These are phyloP conservation scores for Geranospiza caerulescens DNA, from an alignment of 2,797 vertebrate species.

Conservation along the genomic window DNA sequence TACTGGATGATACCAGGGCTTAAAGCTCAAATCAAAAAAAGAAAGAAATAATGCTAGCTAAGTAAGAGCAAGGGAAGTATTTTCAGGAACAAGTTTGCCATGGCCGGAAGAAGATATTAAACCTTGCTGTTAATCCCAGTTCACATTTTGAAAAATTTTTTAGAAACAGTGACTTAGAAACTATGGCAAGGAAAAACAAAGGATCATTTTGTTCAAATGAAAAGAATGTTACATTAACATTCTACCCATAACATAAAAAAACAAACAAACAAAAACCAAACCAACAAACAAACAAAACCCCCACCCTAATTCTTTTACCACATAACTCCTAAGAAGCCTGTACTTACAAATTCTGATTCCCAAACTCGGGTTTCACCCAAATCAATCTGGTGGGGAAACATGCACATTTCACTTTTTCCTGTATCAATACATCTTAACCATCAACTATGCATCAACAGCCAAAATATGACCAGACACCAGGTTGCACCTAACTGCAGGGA, in stretches of 20 bases:
- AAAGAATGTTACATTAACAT: not conserved
- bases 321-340: not conserved
- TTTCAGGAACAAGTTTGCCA: not conserved
- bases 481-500: not conserved
- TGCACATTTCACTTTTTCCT: not conserved
- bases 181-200: not conserved
- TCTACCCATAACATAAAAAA: not conserved
- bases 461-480: not conserved
- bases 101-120: not conserved
- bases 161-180: not conserved
- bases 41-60: not conserved
- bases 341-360: not conserved
- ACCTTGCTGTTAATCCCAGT: not conserved
- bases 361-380: not conserved
- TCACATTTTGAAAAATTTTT: not conserved
- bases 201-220: not conserved
- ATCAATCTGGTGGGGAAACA: not conserved
- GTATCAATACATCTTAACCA: not conserved
- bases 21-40: not conserved
- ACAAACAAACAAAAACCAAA: not conserved
- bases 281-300: too few relatives aligned
- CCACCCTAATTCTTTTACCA: not conserved
- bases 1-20: not conserved
- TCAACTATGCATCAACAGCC: not conserved
- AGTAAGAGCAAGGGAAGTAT: not conserved